These are phyloP conservation scores for Danio tinwini DNA, from an alignment of 2,797 vertebrate species.

Conservation along the genomic window DNA sequence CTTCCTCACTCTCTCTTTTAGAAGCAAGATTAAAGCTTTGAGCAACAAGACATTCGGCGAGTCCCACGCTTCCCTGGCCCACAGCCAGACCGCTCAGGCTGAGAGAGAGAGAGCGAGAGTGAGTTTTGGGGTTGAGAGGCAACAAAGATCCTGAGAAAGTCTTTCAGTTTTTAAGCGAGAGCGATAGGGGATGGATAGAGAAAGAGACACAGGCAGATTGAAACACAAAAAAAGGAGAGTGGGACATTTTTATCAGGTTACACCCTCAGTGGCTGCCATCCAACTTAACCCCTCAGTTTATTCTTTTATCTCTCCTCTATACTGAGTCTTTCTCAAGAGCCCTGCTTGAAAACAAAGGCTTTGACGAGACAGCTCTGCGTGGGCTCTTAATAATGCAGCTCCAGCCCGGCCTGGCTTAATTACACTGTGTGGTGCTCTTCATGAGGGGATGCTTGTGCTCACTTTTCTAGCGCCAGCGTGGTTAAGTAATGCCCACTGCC, in stretches of 20 bases:
- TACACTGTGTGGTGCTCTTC: constrained; percentile 29
- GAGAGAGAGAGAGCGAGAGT: constrained; percentile 19
- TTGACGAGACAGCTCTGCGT: constrained; percentile 41
- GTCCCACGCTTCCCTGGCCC: constrained; percentile 56
- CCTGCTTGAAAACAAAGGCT: constrained; percentile 27
- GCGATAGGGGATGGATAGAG: constrained; percentile 8
- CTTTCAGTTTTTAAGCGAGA: constrained; percentile 29
- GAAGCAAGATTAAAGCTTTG: constrained; percentile 50
- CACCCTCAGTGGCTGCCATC: constrained; percentile 27
- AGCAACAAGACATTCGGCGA: constrained; percentile 48
- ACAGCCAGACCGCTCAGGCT: constrained; percentile 32
- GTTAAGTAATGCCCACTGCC: constrained; percentile 21
- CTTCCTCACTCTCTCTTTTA: constrained; percentile 21
- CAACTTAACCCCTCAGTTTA: constrained; percentile 29
- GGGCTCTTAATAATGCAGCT: constrained; percentile 42
- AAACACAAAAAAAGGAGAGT: constrained; percentile 14
- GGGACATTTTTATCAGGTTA: constrained; percentile 43
- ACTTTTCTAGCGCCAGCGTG: neutral
- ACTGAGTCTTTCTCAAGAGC: constrained; percentile 37
- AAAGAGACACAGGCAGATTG: neutral
- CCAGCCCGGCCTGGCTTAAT: constrained; percentile 39
- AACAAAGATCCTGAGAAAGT: constrained; percentile 41
- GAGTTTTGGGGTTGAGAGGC: neutral
- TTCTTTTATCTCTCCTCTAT: constrained; percentile 23
- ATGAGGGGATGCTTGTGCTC: constrained; percentile 4